A percentile compares a stretch with the other conserved stretches of the same genome.
Evolutionary conservation across 2,888 invertebrate genomes (phyloP).

Genomic region (Miltochrista miniata): DNA sequence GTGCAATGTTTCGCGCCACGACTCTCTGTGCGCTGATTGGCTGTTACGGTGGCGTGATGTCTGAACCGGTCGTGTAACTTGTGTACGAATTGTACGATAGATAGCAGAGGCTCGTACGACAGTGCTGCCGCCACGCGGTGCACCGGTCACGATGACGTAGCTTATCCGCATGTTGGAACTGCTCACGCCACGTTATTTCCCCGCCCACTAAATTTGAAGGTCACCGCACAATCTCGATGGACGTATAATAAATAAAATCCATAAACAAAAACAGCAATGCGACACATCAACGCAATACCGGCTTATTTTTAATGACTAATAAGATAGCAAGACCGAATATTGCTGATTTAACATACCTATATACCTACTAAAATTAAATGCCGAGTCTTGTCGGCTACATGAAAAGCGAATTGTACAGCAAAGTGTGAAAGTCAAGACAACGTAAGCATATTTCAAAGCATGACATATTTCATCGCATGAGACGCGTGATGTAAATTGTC

Average conservation of each 20-base stretch:
- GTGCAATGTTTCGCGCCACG: constrained; percentile 56
- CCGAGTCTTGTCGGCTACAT: too few species aligned
- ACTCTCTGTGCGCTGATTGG: constrained; percentile 63
- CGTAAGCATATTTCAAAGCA: too few species aligned
- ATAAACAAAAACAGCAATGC: constrained; percentile 29
- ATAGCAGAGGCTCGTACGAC: constrained; percentile 30
- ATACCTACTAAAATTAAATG: too few species aligned
- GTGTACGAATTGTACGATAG: neutral
- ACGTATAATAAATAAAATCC: constrained; percentile 21
- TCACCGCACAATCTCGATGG: constrained; percentile 47
- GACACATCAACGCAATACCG: neutral
- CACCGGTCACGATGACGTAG: constrained; percentile 50
- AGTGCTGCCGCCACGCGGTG: constrained; percentile 64
- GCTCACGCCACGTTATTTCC: constrained; percentile 16
- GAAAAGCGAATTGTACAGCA: too few species aligned
- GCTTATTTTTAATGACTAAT: neutral
- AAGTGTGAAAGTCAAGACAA: too few species aligned
- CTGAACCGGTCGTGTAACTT: constrained; percentile 28
- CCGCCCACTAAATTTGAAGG: constrained; percentile 52
- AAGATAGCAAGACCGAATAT: too few species aligned
- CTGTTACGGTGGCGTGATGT: constrained; percentile 70
- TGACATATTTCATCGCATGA: too few species aligned
- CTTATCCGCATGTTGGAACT: constrained; percentile 47
- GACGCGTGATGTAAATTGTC: too few species aligned
- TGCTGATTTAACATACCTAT: too few species aligned